These are phyloP conservation scores for Tetanocera ferruginea DNA, from an alignment of 2,888 invertebrate genomes.

Conservation along the genomic window DNA sequence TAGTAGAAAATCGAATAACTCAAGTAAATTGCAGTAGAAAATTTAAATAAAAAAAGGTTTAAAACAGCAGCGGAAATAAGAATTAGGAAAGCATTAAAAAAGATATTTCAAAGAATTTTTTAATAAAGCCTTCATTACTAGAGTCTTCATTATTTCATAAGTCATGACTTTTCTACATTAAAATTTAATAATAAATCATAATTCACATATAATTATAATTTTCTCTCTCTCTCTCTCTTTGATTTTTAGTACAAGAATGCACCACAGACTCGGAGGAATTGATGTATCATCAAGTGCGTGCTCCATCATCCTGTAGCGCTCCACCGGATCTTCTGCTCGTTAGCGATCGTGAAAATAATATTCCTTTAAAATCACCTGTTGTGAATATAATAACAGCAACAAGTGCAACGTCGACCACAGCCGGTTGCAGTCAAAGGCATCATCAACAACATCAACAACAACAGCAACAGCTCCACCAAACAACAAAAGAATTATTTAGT, in stretches of 20 bases:
- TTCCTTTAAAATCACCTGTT: constrained; percentile 64
- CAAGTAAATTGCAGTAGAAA: neutral
- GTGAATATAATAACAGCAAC: constrained; percentile 65
- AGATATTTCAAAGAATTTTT: too few relatives aligned
- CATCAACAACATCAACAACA: constrained; percentile 48
- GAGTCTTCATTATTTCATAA: too few relatives aligned
- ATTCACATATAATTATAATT: neutral
- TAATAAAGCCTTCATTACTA: too few relatives aligned
- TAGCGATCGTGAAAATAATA: constrained; percentile 72
- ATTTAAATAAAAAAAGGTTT: constrained; percentile 1
- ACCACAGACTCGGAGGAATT: constrained; percentile 80
- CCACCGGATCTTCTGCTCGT: constrained; percentile 76
- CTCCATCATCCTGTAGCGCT: constrained; percentile 76
- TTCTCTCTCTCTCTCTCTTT: constrained; percentile 56
- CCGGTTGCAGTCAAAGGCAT: constrained; percentile 44
- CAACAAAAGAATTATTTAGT: constrained; percentile 47
- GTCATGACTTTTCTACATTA: too few relatives aligned
- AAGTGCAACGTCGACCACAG: constrained; percentile 49
- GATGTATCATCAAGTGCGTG: constrained; percentile 73
- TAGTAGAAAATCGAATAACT: neutral
- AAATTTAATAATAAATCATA: too few relatives aligned
- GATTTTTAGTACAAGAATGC: constrained; percentile 77
- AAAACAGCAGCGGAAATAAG: constrained; percentile 1
- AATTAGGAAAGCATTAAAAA: neutral
- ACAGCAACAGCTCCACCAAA: constrained; percentile 52